Evolutionary conservation across 2,797 vertebrate species (phyloP).

Genomic region (Sebastolobus altivelis): DNA sequence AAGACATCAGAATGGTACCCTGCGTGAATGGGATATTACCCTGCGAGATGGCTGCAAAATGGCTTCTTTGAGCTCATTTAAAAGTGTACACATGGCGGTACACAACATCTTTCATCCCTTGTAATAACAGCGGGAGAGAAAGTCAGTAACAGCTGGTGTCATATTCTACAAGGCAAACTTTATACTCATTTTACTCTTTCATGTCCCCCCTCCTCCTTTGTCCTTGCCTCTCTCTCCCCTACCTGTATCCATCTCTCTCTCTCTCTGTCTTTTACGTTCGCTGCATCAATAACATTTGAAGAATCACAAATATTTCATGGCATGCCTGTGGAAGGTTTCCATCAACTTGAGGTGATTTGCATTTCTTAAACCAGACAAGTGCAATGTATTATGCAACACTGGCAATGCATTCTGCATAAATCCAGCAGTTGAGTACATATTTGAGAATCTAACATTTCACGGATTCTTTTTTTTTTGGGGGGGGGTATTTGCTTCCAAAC

Average conservation of each 20-base stretch:
- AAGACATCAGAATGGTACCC: slow-evolving; percentile 19
- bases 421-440: slow-evolving; percentile 62
- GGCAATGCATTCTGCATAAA: slow-evolving; percentile 72
- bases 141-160: slow-evolving; percentile 57
- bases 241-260: slow-evolving; percentile 22
- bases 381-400: slow-evolving; percentile 76
- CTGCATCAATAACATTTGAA: slow-evolving; percentile 64
- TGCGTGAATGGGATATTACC: slow-evolving; percentile 40
- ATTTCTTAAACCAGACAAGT: slow-evolving; percentile 76
- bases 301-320: slow-evolving; percentile 78
- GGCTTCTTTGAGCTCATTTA: slow-evolving; percentile 61
- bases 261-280: slow-evolving; percentile 29
- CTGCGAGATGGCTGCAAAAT: slow-evolving; percentile 51
- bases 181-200: slow-evolving; percentile 40
- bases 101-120: slow-evolving; percentile 61
- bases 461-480: slow-evolving; percentile 42
- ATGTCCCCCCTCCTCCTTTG: background rate
- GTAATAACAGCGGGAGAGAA: slow-evolving; percentile 60
- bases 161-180: slow-evolving; percentile 48
- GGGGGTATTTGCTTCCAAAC: slow-evolving; percentile 40
- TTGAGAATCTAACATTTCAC: slow-evolving; percentile 60
- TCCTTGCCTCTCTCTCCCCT: slow-evolving; percentile 3
- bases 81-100: slow-evolving; percentile 48
- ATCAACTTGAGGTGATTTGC: slow-evolving; percentile 79
- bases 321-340: slow-evolving; percentile 63